Evolutionary conservation across 2,113 vertebrate genomes (phyloP).

Genomic region (Galemys pyrenaicus): DNA sequence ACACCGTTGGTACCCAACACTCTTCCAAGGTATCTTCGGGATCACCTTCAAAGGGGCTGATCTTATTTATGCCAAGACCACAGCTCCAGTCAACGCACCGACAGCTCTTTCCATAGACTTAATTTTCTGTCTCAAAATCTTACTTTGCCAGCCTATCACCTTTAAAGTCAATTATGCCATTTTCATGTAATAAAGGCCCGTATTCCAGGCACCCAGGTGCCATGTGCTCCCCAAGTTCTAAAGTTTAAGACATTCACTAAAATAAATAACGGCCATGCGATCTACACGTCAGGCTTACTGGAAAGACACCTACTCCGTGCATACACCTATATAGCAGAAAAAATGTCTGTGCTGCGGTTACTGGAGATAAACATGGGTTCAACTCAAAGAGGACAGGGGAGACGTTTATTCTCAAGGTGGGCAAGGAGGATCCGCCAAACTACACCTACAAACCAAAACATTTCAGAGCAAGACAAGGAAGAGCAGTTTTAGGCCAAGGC

Average conservation of each 20-base stretch:
- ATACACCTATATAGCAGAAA: conserved; percentile 39
- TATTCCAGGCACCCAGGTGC: neutral
- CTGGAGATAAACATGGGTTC: neutral
- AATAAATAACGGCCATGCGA: neutral
- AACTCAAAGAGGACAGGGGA: conserved; percentile 22
- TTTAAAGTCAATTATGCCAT: neutral
- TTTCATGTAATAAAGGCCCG: neutral
- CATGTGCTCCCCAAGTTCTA: neutral
- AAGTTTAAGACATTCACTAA: conserved; percentile 23
- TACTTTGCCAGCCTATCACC: neutral
- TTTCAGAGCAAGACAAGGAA: conserved; percentile 19
- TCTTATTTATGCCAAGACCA: neutral
- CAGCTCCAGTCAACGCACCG: neutral
- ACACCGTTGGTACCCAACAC: neutral
- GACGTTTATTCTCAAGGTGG: conserved; percentile 9
- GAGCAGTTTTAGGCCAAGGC: neutral
- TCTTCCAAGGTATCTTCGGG: neutral
- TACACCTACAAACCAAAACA: conserved; percentile 56
- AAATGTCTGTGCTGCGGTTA: neutral
- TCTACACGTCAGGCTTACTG: neutral
- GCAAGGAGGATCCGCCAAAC: neutral
- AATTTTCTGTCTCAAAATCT: neutral
- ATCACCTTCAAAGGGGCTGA: neutral
- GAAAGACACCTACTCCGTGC: neutral
- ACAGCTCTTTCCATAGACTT: neutral